phyloP scores from a whole-genome alignment of 2,113 vertebrate species.

The Neopipo cinnamomea region DNA sequence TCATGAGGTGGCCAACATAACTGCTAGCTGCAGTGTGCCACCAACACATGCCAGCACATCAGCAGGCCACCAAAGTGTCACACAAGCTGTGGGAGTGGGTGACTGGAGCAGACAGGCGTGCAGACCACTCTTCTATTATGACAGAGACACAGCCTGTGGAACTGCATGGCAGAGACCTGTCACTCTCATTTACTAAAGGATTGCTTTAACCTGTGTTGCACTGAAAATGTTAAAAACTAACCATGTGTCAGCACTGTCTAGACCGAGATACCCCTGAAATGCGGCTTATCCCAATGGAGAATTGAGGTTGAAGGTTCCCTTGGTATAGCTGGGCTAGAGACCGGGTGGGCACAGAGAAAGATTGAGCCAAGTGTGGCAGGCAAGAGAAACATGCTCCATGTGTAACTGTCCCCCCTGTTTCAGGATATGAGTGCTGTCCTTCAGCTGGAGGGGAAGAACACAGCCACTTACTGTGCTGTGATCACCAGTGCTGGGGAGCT shows the following conservation, averaged over 20 bases:
- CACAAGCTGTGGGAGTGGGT: background rate
- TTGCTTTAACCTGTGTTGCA: background rate
- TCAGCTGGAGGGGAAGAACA: conserved; percentile 53
- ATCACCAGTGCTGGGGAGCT: conserved; percentile 79
- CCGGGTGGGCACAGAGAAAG: background rate
- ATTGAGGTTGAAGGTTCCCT: background rate
- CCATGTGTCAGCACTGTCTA: background rate
- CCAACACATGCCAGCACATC: background rate
- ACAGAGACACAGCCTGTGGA: background rate
- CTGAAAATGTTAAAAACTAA: background rate
- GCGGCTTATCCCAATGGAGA: background rate
- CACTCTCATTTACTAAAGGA: background rate
- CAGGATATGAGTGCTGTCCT: conserved; percentile 62
- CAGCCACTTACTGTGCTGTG: conserved; percentile 73
- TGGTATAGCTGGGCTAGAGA: background rate
- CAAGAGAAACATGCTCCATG: background rate
- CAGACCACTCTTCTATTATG: background rate
- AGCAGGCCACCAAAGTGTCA: background rate
- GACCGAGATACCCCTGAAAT: background rate
- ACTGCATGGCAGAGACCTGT: background rate
- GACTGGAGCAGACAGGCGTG: background rate
- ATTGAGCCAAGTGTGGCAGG: background rate
- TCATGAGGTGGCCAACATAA: background rate
- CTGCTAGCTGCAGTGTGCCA: background rate
- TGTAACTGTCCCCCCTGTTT: background rate